phyloP scores from a whole-genome alignment of 2,797 vertebrate genomes.

The Petrocephalus sullivani region DNA sequence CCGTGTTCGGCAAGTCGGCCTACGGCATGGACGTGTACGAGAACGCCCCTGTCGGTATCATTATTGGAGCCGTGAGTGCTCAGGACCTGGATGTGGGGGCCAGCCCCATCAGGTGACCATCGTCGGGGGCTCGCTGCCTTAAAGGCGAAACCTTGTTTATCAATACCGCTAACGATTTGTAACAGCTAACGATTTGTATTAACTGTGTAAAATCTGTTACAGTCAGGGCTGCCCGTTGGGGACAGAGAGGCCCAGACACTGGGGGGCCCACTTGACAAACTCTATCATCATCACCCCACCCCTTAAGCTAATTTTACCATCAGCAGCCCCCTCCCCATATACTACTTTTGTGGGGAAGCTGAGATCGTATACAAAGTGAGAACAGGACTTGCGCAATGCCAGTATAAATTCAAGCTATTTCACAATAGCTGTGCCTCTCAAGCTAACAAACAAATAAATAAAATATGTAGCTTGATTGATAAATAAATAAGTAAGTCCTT shows the following conservation, averaged over 20 bases:
- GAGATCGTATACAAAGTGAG: not conserved
- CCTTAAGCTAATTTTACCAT: not conserved
- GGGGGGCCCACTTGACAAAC: not conserved
- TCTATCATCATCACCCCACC: not conserved
- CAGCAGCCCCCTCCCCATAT: not conserved
- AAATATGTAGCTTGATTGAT: not conserved
- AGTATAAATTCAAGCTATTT: not conserved
- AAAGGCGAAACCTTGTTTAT: not conserved
- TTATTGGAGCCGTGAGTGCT: constrained; percentile 83
- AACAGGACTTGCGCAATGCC: not conserved
- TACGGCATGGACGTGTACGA: constrained; percentile 86
- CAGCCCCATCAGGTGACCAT: constrained; percentile 75
- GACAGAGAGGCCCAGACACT: not conserved
- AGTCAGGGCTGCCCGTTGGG: not conserved
- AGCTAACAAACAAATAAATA: not conserved
- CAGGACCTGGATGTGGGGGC: constrained; percentile 82
- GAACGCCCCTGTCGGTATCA: constrained; percentile 75
- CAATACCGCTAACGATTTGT: not conserved
- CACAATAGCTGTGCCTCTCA: not conserved
- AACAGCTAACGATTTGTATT: not conserved
- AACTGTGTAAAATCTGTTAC: not conserved
- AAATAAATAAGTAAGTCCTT: not conserved
- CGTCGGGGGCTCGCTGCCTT: too few relatives aligned
- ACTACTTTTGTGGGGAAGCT: not conserved
- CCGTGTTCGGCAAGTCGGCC: constrained; percentile 74